Evolutionary conservation across 2,113 vertebrate species (phyloP).

Genomic region (Oenanthe oenanthe): DNA sequence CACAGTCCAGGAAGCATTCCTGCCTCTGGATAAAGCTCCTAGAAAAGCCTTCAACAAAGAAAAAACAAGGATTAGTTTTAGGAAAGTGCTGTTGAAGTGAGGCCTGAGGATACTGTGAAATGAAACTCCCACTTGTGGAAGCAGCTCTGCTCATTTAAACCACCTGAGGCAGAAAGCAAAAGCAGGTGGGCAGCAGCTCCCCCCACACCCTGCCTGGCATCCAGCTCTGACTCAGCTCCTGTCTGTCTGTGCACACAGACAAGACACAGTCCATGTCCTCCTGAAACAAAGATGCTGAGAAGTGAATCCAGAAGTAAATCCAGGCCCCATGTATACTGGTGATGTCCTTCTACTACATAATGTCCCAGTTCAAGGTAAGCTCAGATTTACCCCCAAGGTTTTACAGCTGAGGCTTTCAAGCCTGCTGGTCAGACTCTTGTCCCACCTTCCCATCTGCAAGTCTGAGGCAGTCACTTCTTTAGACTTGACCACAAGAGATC

Average conservation of each 20-base stretch:
- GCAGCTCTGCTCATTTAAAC: not conserved
- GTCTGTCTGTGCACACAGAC: not conserved
- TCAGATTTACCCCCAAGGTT: not conserved
- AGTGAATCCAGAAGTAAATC: not conserved
- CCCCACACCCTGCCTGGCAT: not conserved
- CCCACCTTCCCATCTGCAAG: not conserved
- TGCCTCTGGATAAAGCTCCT: not conserved
- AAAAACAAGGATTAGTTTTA: not conserved
- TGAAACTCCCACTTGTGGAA: not conserved
- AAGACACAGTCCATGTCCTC: not conserved
- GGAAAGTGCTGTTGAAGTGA: not conserved
- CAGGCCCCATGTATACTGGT: not conserved
- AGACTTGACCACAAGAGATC: not conserved
- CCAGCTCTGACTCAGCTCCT: not conserved
- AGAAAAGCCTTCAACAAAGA: not conserved
- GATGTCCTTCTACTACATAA: not conserved
- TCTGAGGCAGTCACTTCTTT: not conserved
- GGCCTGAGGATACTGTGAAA: not conserved
- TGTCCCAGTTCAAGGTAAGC: accelerated
- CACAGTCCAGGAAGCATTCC: accelerated
- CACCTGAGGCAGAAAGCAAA: not conserved
- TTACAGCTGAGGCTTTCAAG: not conserved
- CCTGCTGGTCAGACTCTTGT: not conserved
- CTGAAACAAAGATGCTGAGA: not conserved
- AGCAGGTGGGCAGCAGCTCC: not conserved